Percentiles rank a stretch among this genome's conserved stretches.
phyloP scores from a whole-genome alignment of 1,140 invertebrate species.

The Drosophila sulfurigaster region DNA sequence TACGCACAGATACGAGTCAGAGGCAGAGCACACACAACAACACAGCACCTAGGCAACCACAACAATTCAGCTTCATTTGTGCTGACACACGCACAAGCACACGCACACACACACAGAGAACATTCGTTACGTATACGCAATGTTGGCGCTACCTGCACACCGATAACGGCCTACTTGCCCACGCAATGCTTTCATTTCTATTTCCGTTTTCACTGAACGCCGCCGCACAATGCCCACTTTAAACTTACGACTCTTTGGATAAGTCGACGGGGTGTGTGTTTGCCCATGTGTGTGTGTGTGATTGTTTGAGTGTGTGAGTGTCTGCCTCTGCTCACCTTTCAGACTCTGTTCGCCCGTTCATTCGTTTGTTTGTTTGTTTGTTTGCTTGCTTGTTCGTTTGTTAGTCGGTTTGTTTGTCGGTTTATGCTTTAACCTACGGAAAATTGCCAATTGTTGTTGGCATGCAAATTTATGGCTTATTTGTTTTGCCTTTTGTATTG shows the following conservation, averaged over 20 bases:
- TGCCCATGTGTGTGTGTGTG: background rate
- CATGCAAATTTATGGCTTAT: conserved; percentile 82
- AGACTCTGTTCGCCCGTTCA: conserved; percentile 13
- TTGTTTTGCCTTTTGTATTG: conserved; percentile 61
- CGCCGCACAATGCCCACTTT: conserved; percentile 54
- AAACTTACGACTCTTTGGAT: conserved; percentile 46
- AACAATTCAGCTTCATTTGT: conserved; percentile 75
- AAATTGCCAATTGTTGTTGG: conserved; percentile 78
- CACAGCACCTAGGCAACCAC: conserved; percentile 52
- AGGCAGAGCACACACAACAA: background rate
- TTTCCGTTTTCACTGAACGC: conserved; percentile 51
- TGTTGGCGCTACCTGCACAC: conserved; percentile 19
- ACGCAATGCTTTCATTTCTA: conserved; percentile 53
- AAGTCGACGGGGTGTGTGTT: background rate
- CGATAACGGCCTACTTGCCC: conserved; percentile 50
- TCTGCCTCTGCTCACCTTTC: conserved; percentile 32
- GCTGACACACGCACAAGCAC: conserved; percentile 38
- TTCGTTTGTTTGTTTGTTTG: conserved; percentile 22
- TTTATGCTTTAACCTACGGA: conserved; percentile 66
- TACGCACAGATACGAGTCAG: conserved; percentile 61
- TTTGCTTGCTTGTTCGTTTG: conserved; percentile 58
- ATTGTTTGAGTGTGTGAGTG: background rate
- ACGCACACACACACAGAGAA: background rate
- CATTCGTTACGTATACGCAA: conserved; percentile 47
- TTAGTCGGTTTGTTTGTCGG: conserved; percentile 50